Base-by-base conservation (phyloP, 2,113 vertebrate species). In the Euleptes europaea region DNA sequence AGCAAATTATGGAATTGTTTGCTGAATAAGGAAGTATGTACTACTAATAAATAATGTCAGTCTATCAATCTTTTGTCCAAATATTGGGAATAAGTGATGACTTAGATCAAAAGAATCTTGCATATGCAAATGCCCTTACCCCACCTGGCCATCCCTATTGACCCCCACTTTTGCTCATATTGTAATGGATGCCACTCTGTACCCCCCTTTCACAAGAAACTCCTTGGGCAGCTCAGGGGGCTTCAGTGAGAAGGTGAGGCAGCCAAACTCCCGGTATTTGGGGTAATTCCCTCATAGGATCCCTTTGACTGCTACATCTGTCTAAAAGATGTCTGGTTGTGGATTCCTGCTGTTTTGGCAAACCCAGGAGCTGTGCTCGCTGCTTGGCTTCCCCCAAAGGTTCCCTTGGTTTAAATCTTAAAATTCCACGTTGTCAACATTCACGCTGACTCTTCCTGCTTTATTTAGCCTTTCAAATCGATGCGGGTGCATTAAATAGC, bases 401-500 rank as follows among this genome's bases (percentile, higher is more conserved):
- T 72, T 35, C 23, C 51, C 42, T 74, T 88, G 42, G 15, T 84
- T 86, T 87, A 79, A 88, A 77, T 82, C 60, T 72, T 85, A 67
- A 85, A 77, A 80, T 84, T 31, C 80, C 42, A 88, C 35, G 12
- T 78, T 69, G 57, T 1, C 75, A 67, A 40, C 76, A 0, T 88
- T 91, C 40, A 84, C n/a, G 33, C 74, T 78, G 81, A 44, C 66
- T 42, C 82, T 80, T 70, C 42, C 14, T 57, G 78, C 65, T 40
- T 47, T 63, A 51, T 40, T 83, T 66, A 35, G 0, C 12, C 70
- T 89, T 78, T 2, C 31, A 88, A 88, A 88, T 87, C 17, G 8
- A 5, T 15, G 2, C 57, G 4, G 82, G 78, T 86, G 81, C 40
- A 65, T 66, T 57, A 49, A 84, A 84, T 40, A 81, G 73, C 47